Conservation (phyloP, 2,888 invertebrate species). For the Cantharis nigra region DNA sequence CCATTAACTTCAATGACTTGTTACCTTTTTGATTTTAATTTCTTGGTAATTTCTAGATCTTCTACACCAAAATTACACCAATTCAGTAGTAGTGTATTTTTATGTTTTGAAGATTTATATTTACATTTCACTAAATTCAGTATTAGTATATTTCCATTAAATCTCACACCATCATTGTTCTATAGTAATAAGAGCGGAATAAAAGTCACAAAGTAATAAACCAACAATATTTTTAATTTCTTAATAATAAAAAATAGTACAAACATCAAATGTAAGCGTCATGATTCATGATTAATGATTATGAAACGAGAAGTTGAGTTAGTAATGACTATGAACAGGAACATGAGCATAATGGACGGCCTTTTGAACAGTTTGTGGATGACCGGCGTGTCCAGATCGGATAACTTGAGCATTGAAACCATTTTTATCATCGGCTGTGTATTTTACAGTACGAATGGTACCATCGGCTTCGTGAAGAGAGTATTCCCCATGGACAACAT, state of each 20-base stretch:
- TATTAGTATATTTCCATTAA: no score
- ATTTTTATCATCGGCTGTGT: conserved; percentile 61
- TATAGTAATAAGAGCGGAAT: not conserved
- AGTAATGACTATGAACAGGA: not conserved
- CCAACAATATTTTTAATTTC: not conserved
- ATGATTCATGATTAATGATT: not conserved
- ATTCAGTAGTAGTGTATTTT: no score
- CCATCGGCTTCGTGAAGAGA: conserved; percentile 61
- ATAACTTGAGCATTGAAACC: conserved; percentile 55
- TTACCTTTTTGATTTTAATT: no score
- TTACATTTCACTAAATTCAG: no score
- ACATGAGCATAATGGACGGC: not conserved
- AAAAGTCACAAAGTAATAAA: not conserved
- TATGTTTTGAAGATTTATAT: no score
- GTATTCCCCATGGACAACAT: conserved; percentile 58
- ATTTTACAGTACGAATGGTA: conserved; percentile 61
- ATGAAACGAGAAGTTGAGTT: not conserved
- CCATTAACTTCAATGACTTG: no score
- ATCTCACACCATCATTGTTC: not conserved
- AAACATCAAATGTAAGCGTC: not conserved
- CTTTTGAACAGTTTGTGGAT: conserved; percentile 46
- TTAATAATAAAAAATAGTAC: not conserved
- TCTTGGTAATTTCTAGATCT: no score
- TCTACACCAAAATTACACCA: no score
- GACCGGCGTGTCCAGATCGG: conserved; percentile 60